phyloP scores from a whole-genome alignment of 1,140 invertebrate species.

The Lucilia cuprina region DNA sequence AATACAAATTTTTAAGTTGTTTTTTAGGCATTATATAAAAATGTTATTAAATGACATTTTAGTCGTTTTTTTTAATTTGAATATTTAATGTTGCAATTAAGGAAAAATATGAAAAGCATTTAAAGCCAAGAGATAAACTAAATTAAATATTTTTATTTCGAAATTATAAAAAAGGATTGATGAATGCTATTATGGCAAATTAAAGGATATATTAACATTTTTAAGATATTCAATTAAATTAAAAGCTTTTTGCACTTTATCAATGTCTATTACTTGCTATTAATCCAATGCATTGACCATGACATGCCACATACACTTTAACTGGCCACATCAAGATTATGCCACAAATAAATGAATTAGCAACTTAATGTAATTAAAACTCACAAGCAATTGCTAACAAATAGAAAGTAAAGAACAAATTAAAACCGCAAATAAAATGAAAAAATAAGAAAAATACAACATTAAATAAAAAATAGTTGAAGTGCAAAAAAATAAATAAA shows the following conservation, averaged over 20 bases:
- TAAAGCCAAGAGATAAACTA: no score
- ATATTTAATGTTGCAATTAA: no score
- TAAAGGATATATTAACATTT: no score
- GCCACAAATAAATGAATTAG: neutral
- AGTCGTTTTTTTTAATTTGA: neutral
- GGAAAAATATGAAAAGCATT: no score
- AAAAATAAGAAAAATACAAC: neutral
- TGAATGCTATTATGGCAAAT: no score
- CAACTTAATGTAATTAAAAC: neutral
- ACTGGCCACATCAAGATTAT: neutral
- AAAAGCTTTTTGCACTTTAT: neutral
- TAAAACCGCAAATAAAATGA: neutral
- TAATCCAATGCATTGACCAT: neutral
- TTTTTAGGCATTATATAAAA: neutral
- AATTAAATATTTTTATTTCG: no score
- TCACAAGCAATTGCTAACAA: neutral
- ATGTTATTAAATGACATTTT: neutral
- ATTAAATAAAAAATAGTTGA: neutral
- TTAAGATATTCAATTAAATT: neutral
- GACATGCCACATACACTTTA: neutral
- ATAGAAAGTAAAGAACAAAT: neutral
- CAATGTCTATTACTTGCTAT: neutral
- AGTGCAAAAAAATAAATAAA: neutral
- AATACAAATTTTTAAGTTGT: neutral
- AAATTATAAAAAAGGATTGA: no score